Conservation (phyloP, 2,888 invertebrate species). For the Drosophila birchii region DNA sequence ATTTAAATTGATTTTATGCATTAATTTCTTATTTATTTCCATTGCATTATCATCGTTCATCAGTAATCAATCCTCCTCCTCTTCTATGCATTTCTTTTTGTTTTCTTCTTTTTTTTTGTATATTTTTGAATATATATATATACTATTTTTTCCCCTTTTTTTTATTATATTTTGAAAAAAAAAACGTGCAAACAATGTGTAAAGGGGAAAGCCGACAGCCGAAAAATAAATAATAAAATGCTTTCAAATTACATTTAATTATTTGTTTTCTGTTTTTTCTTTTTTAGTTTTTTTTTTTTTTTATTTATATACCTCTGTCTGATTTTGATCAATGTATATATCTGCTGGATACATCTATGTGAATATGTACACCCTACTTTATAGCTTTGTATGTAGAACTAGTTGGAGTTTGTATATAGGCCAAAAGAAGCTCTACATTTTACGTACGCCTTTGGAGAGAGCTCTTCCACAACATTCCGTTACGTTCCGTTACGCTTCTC, state of each 20-base stretch:
- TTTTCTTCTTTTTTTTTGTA: constrained; percentile 39
- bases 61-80: constrained; percentile 37
- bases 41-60: constrained; percentile 51
- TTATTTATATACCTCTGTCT: constrained; percentile 37
- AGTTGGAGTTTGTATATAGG: constrained; percentile 27
- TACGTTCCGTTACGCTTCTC: constrained; percentile 15
- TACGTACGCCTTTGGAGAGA: constrained; percentile 19
- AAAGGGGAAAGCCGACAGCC: constrained; percentile 86
- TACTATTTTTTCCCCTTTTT: constrained; percentile 40
- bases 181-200: constrained; percentile 86
- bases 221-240: constrained; percentile 81
- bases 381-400: constrained; percentile 25
- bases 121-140: constrained; percentile 48
- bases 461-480: constrained; percentile 1
- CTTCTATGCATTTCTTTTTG: constrained; percentile 52
- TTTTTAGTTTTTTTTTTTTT: constrained; percentile 38
- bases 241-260: constrained; percentile 69
- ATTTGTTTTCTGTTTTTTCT: constrained; percentile 58
- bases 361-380: constrained; percentile 24
- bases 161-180: constrained; percentile 67
- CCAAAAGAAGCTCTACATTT: constrained; percentile 27
- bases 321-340: constrained; percentile 27
- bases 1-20: constrained; percentile 72
- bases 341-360: constrained; percentile 32
- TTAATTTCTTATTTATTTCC: constrained; percentile 53